Conservation (phyloP, 2,797 vertebrate genomes). For the Gorsachius magnificus region DNA sequence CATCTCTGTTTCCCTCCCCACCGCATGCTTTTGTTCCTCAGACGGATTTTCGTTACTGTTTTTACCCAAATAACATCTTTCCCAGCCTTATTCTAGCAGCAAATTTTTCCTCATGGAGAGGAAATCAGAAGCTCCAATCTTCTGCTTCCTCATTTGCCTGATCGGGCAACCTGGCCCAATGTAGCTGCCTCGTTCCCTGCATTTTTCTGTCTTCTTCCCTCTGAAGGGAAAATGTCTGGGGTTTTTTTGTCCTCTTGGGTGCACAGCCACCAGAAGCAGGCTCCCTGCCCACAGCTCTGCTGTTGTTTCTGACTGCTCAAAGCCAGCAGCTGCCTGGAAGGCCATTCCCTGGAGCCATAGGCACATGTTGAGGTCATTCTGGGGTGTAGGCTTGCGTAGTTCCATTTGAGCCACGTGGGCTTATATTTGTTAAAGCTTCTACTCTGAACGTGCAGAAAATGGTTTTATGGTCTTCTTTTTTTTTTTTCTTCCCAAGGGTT, state of each 20-base stretch:
- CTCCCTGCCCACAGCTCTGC: background rate
- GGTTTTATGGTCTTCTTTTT: background rate
- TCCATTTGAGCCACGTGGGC: background rate
- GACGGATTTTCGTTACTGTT: background rate
- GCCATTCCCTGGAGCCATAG: background rate
- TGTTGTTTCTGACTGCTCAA: background rate
- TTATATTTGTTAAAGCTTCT: background rate
- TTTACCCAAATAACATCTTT: background rate
- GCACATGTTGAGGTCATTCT: background rate
- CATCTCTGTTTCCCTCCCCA: background rate
- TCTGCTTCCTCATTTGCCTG: background rate
- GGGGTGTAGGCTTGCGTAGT: background rate
- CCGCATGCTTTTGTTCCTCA: background rate
- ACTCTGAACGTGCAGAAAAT: background rate
- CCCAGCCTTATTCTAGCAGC: background rate
- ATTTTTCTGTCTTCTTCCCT: background rate
- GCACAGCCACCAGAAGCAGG: background rate
- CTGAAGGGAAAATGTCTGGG: background rate
- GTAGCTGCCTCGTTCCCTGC: background rate
- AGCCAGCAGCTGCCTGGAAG: background rate
- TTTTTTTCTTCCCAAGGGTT: background rate
- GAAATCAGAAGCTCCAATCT: background rate
- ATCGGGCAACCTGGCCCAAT: background rate
- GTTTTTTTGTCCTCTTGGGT: background rate
- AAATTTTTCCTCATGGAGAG: background rate